A percentile compares a stretch with the other conserved stretches of the same genome.
phyloP scores from a whole-genome alignment of 2,797 vertebrate genomes.

The Taenioides sp. region DNA sequence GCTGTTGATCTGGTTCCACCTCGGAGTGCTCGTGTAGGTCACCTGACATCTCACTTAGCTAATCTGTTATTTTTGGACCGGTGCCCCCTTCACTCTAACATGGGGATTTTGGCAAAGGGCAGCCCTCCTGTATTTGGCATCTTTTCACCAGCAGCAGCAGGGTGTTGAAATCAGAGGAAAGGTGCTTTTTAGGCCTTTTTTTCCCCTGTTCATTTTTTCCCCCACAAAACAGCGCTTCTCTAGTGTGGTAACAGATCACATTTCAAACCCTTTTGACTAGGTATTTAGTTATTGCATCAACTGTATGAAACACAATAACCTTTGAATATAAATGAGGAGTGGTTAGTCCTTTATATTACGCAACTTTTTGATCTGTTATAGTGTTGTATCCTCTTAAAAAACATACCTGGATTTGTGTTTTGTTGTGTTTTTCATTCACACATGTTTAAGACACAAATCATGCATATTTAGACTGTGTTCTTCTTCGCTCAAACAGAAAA shows the following conservation, averaged over 20 bases:
- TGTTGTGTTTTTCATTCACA: no score
- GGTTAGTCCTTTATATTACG: no score
- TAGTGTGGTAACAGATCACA: background rate
- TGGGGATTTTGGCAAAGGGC: conserved; percentile 39
- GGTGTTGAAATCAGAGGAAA: conserved; percentile 25
- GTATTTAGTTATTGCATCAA: background rate
- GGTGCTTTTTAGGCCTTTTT: conserved; percentile 8
- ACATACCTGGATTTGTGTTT: no score
- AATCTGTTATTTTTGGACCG: conserved; percentile 54
- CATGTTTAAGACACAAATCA: no score
- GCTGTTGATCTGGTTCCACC: conserved; percentile 16
- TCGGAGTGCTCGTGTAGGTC: conserved; percentile 29
- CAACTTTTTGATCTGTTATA: no score
- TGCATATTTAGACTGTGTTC: no score
- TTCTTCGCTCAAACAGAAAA: no score
- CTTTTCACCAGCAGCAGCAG: conserved; percentile 6
- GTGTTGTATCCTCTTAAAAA: no score
- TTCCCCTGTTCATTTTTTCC: background rate
- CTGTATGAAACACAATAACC: background rate
- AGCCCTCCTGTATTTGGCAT: conserved; percentile 11
- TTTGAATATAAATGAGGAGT: background rate
- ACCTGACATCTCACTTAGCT: conserved; percentile 45
- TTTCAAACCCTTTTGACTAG: no score
- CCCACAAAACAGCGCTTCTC: background rate
- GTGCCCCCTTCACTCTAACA: conserved; percentile 28